Evolutionary conservation across 2,888 invertebrate genomes (phyloP).

Genomic region (Eristalinus aeneus): DNA sequence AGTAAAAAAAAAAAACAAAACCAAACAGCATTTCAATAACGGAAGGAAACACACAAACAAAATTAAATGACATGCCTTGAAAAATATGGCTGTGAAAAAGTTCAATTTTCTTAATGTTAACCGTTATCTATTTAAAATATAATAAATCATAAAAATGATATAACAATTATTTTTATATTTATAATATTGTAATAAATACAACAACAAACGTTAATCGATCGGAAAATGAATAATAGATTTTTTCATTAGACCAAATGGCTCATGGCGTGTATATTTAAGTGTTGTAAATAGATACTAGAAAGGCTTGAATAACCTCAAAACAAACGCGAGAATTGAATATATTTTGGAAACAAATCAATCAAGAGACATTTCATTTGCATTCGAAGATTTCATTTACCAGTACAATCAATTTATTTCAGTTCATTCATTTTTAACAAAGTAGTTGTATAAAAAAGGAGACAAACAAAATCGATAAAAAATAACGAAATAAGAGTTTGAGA

Average conservation of each 20-base stretch:
- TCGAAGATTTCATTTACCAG: slow-evolving; percentile 34
- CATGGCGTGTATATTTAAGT: slow-evolving; percentile 60
- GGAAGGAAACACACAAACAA: slow-evolving; percentile 5
- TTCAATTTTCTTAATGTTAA: slow-evolving; percentile 63
- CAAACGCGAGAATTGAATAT: not conserved
- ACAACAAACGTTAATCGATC: slow-evolving; percentile 34
- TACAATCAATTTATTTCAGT: slow-evolving; percentile 55
- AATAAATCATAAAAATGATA: slow-evolving; percentile 41
- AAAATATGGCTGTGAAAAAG: slow-evolving; percentile 66
- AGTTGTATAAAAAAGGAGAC: slow-evolving; percentile 2
- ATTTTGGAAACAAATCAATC: slow-evolving; percentile 7
- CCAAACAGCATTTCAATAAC: slow-evolving; percentile 21
- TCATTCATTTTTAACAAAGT: slow-evolving; percentile 8
- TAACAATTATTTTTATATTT: slow-evolving; percentile 57
- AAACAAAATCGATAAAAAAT: not conserved
- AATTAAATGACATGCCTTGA: slow-evolving; percentile 64
- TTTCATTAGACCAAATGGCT: slow-evolving; percentile 55
- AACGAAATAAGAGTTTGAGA: not conserved
- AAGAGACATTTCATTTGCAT: slow-evolving; percentile 11
- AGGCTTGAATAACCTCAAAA: not conserved
- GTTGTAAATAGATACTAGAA: slow-evolving; percentile 38
- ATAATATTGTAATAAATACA: slow-evolving; percentile 7
- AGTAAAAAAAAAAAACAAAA: not conserved
- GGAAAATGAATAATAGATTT: slow-evolving; percentile 1
- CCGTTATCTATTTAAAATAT: slow-evolving; percentile 34